These are phyloP conservation scores for Ifrita kowaldi DNA, from an alignment of 2,113 vertebrate species.

Conservation along the genomic window DNA sequence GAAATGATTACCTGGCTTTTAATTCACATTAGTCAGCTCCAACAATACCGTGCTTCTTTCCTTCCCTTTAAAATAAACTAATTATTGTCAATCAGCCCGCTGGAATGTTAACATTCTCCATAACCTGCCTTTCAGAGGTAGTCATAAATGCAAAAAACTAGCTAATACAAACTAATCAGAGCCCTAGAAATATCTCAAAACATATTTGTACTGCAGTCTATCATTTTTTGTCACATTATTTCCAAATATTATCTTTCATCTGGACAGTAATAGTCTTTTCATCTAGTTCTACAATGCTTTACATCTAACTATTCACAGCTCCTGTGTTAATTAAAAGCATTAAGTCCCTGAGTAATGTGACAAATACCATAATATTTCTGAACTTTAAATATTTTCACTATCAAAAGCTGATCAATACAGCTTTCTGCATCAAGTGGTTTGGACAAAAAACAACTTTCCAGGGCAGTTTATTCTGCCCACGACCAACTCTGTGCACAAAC, in stretches of 20 bases:
- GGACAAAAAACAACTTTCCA: neutral
- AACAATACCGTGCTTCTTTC: conserved; percentile 35
- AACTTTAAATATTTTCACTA: neutral
- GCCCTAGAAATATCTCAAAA: conserved; percentile 32
- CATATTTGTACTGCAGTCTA: conserved; percentile 29
- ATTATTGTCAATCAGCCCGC: conserved; percentile 44
- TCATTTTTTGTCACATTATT: conserved; percentile 32
- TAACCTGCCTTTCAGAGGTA: conserved; percentile 35
- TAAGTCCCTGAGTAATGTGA: neutral
- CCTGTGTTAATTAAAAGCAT: neutral
- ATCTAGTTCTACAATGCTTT: neutral
- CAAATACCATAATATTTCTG: neutral
- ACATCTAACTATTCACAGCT: neutral
- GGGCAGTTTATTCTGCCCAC: neutral
- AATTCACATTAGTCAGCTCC: conserved; percentile 38
- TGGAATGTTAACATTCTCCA: conserved; percentile 40
- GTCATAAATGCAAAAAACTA: conserved; percentile 29
- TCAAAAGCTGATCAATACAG: neutral
- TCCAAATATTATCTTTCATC: conserved; percentile 10
- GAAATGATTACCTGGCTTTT: conserved; percentile 47
- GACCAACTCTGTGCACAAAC: neutral
- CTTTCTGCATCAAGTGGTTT: neutral
- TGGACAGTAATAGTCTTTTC: neutral
- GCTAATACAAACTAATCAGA: conserved; percentile 50
- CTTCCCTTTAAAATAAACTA: conserved; percentile 50